Evolutionary conservation across 2,113 vertebrate genomes (phyloP).

Genomic region (Pangasianodon hypophthalmus): DNA sequence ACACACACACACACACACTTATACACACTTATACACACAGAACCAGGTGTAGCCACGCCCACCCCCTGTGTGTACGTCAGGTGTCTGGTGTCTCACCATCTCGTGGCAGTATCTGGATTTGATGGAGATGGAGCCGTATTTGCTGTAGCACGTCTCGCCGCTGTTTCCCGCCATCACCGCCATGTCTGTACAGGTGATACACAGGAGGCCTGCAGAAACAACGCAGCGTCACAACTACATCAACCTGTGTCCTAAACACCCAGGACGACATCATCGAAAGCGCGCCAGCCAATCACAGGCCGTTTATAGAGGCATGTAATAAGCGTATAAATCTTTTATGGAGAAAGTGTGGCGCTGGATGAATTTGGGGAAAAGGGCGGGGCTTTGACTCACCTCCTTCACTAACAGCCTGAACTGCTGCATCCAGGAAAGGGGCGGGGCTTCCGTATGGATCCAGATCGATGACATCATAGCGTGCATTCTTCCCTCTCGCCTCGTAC

Average conservation of each 20-base stretch:
- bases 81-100: conserved; percentile 78
- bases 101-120: conserved; percentile 92
- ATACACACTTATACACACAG: neutral
- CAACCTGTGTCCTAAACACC: neutral
- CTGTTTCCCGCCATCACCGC: conserved; percentile 90
- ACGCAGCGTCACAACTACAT: conserved; percentile 55
- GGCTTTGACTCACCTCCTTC: conserved; percentile 80
- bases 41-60: neutral
- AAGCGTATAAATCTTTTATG: neutral
- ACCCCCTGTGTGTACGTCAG: neutral
- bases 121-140: conserved; percentile 88
- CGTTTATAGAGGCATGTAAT: neutral
- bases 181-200: conserved; percentile 93
- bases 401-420: conserved; percentile 84
- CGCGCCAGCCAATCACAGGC: neutral
- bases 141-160: conserved; percentile 90
- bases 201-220: conserved; percentile 81
- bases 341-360: neutral
- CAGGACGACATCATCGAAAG: neutral
- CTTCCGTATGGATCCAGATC: conserved; percentile 93
- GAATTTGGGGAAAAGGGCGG: neutral
- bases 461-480: conserved; percentile 84
- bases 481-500: conserved; percentile 77
- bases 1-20: neutral
- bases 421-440: conserved; percentile 84